Evolutionary conservation across 2,113 vertebrate species (phyloP), one percentile per base, ranked within the genome.

Genomic region (Turdus rufiventris): DNA sequence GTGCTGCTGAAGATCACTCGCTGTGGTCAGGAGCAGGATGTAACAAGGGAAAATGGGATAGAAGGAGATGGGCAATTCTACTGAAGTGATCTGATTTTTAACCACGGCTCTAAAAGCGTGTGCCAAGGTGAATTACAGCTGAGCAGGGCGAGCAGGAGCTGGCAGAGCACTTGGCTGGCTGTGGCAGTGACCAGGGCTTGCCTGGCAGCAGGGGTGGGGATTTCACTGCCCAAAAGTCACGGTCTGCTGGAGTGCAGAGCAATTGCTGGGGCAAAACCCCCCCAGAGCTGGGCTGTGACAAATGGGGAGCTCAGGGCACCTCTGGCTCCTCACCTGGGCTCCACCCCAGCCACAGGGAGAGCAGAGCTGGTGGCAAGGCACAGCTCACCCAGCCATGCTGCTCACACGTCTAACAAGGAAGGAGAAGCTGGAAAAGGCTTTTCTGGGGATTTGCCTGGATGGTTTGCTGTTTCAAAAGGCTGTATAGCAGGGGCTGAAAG

Each of bases 71-170:
- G 63, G 12, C 78, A 66, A 67, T 94, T 94, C 53, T n/a, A 36
- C 42, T 9, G 1, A n/a, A 48, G 11, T 8, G 34, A 53, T 58
- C 33, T 53, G 60, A 14, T 33, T 38, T 54, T 70, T 31, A 17
- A 8, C 14, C 0, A 0, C 36, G 23, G 18, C 50, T 70, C 36
- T 81, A 25, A 5, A 15, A 24, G 18, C 3, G 31, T 8, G 14
- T 1, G 40, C n/a, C 50, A 68, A 50, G 2, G 25, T 73, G 65
- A 89, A 33, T 60, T 83, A 28, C 0, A 45, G 90, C 45, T 24
- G 66, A 61, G 26, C 1, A 1, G 45, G 71, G 47, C 42, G 31
- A 62, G 67, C 47, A 24, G 45, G 23, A 62, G 28, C 78, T 40
- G 75, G 42, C 62, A 60, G 63, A 34, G 38, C 31, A 4, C 31